phyloP scores from a whole-genome alignment of 2,888 invertebrate species.

The Acronicta aceris region DNA sequence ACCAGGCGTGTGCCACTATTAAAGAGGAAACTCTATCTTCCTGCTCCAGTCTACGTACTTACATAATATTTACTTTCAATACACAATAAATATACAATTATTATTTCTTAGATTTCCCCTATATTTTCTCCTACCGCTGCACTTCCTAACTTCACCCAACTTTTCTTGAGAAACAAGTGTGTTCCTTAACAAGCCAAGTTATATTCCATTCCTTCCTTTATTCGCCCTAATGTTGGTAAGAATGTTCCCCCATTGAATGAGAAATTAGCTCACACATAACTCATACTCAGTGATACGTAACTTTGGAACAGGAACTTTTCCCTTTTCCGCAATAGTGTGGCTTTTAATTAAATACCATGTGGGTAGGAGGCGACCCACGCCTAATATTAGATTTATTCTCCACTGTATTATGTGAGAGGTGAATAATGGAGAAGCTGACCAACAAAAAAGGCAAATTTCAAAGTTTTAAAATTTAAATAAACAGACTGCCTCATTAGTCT shows the following conservation, averaged over 20 bases:
- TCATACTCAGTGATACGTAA: slow-evolving; percentile 6
- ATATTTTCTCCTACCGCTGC: slow-evolving; percentile 1
- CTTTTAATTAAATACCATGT: background rate
- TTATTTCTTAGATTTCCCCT: background rate
- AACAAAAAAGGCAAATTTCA: no score
- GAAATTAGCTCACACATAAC: slow-evolving; percentile 22
- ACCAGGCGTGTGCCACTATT: no score
- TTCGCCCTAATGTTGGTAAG: slow-evolving; percentile 7
- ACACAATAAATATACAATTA: background rate
- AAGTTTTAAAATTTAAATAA: no score
- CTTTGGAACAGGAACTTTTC: slow-evolving; percentile 8
- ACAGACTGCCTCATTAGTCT: no score
- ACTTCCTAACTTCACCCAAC: background rate
- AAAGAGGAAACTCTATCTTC: no score
- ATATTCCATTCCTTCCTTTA: background rate
- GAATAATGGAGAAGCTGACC: no score
- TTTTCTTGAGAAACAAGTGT: slow-evolving; percentile 13
- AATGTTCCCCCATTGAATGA: slow-evolving; percentile 7
- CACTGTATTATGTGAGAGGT: background rate
- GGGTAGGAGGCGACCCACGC: background rate
- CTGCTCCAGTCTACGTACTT: no score
- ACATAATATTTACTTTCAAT: no score
- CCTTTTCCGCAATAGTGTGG: slow-evolving; percentile 8
- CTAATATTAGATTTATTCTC: background rate
- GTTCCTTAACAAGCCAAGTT: slow-evolving; percentile 20